Conservation (phyloP, 2,797 vertebrate species). For the Euthynnus affinis region DNA sequence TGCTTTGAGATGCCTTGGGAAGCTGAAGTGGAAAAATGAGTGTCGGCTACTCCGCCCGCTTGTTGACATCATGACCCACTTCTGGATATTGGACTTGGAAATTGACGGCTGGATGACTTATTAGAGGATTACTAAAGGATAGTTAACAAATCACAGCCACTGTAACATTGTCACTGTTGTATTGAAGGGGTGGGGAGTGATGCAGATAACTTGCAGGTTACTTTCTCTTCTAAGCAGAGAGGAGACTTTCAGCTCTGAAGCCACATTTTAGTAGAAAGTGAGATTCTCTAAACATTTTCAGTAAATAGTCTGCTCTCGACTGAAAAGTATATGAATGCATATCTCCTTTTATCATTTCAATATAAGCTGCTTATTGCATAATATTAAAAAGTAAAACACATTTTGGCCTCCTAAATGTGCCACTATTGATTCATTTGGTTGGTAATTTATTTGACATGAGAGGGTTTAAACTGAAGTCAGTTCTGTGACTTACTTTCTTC, state of each 20-base stretch:
- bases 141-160: background rate
- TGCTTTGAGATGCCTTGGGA: background rate
- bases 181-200: conserved; percentile 14
- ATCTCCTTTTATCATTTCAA: too few relatives aligned
- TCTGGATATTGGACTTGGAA: too few relatives aligned
- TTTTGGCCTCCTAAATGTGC: background rate
- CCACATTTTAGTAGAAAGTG: conserved; percentile 2
- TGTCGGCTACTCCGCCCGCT: too few relatives aligned
- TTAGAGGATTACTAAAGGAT: too few relatives aligned
- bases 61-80: too few relatives aligned
- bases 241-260: background rate
- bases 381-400: background rate
- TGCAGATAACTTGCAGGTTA: background rate
- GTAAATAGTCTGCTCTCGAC: background rate
- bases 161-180: background rate
- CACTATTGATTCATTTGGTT: background rate
- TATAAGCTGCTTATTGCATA: background rate
- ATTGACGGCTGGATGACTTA: too few relatives aligned
- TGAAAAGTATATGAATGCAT: too few relatives aligned
- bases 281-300: conserved; percentile 25
- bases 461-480: background rate
- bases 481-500: background rate
- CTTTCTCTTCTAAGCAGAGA: conserved; percentile 16
- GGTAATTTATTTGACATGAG: background rate
- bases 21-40: background rate